Evolutionary conservation across 2,797 vertebrate genomes (phyloP), one percentile per base, ranked within the genome.

Genomic region (Chelon auratus): DNA sequence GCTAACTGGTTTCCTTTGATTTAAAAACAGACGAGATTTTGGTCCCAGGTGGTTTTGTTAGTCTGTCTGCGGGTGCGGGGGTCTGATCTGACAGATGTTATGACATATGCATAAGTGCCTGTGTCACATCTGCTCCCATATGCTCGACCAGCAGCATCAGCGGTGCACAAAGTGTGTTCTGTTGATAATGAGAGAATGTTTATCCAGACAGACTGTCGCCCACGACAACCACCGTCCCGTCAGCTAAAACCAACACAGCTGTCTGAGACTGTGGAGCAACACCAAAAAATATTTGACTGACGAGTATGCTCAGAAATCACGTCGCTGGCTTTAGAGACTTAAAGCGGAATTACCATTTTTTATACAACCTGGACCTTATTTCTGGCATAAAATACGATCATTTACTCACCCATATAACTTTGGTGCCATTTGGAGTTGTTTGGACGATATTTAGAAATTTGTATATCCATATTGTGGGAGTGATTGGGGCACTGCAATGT

Each of bases 231-330:
- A 17, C 47, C 22, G 68, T 65, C 68, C 78, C 58, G 85, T 89
- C 77, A 78, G 64, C 75, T 85, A 83, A 84, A 87, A 84, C 71
- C 75, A 92, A 87, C 79, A 87, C 83, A 89, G 81, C 81, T 87
- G 82, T 63, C 77, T 80, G 77, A 63, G 77, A 62, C 5, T 72
- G 54, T 69, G 70, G 64, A 75, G 18, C 39, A 53, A 42, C 15
- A 78, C 6, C 57, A 64, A 78, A 60, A 72, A 73, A 73, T 61
- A 70, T 85, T 77, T 80, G 81, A 87, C 77, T 82, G 65, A 42
- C 42, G 36, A 33, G 45, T 68, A 74, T 79, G 85, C n/a, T 55
- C 51, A 47, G 54, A 75, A 81, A 60, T 15, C 30, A 45, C 22
- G 52, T 14, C 3, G 54, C 20, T 5, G 42, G 15, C 14, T 4